phyloP scores from a whole-genome alignment of 2,888 invertebrate species.

The Neoaliturus tenellus region DNA sequence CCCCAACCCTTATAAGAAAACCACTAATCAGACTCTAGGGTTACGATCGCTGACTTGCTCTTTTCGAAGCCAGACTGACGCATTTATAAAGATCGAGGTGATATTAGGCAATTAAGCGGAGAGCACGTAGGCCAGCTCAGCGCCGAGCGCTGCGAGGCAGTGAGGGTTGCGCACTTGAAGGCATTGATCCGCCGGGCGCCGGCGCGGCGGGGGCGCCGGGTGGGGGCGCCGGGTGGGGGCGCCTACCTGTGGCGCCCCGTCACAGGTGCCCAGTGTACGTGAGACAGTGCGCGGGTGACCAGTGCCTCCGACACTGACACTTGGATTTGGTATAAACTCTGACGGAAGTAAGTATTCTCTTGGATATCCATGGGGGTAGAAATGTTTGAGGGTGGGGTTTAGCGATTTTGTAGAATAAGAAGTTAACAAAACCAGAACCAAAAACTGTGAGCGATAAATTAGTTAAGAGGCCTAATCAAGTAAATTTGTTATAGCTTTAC shows the following conservation, averaged over 20 bases:
- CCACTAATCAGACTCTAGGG: background rate
- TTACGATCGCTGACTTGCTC: conserved; percentile 11
- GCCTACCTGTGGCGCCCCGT: background rate
- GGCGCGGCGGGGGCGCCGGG: background rate
- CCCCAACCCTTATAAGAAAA: background rate
- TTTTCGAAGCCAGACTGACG: conserved; percentile 7
- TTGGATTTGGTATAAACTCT: background rate
- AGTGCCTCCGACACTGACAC: background rate
- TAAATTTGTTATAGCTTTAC: too few species aligned
- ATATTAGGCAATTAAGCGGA: conserved; percentile 26
- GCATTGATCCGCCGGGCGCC: background rate
- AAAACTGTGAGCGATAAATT: too few species aligned
- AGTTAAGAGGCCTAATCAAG: too few species aligned
- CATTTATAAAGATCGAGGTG: conserved; percentile 36
- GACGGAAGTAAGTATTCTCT: conserved; percentile 13
- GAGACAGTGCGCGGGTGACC: background rate
- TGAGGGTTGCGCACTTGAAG: background rate
- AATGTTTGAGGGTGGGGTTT: too few species aligned
- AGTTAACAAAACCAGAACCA: too few species aligned
- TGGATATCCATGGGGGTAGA: too few species aligned
- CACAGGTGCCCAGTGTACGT: background rate
- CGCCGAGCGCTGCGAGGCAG: background rate
- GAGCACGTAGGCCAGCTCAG: conserved; percentile 37
- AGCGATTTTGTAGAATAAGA: too few species aligned
- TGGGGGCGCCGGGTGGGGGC: background rate